Evolutionary conservation across 2,888 invertebrate genomes (phyloP).

Genomic region (Netelia inedita): DNA sequence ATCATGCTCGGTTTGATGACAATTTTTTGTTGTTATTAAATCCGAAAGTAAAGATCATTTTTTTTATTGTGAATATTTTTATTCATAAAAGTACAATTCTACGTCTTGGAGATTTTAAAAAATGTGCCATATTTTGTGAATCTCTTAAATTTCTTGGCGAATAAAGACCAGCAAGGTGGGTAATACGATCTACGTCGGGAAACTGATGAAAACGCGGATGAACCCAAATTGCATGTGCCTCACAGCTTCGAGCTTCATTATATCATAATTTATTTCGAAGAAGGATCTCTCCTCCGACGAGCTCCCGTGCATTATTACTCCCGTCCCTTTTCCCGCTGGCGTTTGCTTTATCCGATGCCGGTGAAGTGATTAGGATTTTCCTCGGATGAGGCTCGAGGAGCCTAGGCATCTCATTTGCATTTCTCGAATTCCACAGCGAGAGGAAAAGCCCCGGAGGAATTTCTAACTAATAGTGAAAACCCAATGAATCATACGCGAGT

Average conservation of each 20-base stretch:
- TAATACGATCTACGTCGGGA: background rate
- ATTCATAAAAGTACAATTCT: too few relatives aligned
- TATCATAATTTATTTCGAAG: slow-evolving; percentile 23
- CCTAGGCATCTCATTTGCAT: slow-evolving; percentile 44
- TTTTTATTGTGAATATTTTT: too few relatives aligned
- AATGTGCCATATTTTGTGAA: background rate
- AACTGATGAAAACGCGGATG: background rate
- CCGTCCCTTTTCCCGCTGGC: background rate
- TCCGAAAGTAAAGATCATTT: too few relatives aligned
- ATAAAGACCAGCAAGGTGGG: background rate
- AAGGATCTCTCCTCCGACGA: background rate
- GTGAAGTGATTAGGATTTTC: slow-evolving; percentile 26
- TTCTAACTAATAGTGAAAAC: background rate
- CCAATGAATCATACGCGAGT: background rate
- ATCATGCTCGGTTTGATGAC: too few relatives aligned
- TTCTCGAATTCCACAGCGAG: background rate
- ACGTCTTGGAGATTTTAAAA: too few relatives aligned
- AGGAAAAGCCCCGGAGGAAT: slow-evolving; percentile 2
- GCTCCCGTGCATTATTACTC: slow-evolving; percentile 6
- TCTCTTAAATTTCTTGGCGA: slow-evolving; percentile 10
- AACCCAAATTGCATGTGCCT: slow-evolving; percentile 4
- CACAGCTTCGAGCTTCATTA: slow-evolving; percentile 1
- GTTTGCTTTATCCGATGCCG: background rate
- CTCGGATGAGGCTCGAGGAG: background rate
- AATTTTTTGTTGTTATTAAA: too few relatives aligned